Base-by-base conservation (phyloP, 2,113 vertebrate genomes). In the Jacana jacana region DNA sequence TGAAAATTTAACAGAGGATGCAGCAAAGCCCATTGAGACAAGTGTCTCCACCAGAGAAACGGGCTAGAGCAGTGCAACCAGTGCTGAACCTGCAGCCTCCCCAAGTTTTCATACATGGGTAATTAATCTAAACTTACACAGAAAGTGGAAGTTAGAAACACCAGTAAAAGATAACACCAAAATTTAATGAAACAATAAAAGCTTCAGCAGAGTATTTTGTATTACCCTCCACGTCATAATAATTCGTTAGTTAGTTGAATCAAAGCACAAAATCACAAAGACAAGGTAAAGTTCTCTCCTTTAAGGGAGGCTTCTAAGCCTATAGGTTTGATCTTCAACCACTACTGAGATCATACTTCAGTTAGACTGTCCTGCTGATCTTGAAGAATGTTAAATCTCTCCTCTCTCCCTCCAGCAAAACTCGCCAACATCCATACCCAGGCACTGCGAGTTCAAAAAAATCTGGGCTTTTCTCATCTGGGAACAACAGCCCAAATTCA, bases 131-230 rank as follows among this genome's bases (percentile, higher is more conserved):
- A 78, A 88, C 83, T 75, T 86, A 54, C 76, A 72, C 22, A 31
- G 68, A 63, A 30, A 63, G 51, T 10, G 13, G 40, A 81, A 84
- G 73, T 92, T 65, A 51, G 96, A 63, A 91, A 89, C 77, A 72
- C 54, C 92, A 82, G 19, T 84, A 79, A 95, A 95, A 91, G 83
- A 81, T 2, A 79, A 70, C 33, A 92, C 77, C 92, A 87, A 93
- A 94, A 96, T 95, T 93, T 85, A 94, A 93, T 79, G 77, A 94
- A 96, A 95, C 86, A 84, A 84, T 95, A 94, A 96, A 97, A 96
- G 35, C 77, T 85, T 96, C 92, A 87, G 86, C 73, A 66, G 0
- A 44, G 70, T 28, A 10, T 57, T 77, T 90, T 96, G 94, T 96
- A 96, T 94, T 77, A 49, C 78, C 70, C 89, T 88, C 77, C 58